phyloP scores from a whole-genome alignment of 2,888 invertebrate genomes.

The Lysandra bellargus region DNA sequence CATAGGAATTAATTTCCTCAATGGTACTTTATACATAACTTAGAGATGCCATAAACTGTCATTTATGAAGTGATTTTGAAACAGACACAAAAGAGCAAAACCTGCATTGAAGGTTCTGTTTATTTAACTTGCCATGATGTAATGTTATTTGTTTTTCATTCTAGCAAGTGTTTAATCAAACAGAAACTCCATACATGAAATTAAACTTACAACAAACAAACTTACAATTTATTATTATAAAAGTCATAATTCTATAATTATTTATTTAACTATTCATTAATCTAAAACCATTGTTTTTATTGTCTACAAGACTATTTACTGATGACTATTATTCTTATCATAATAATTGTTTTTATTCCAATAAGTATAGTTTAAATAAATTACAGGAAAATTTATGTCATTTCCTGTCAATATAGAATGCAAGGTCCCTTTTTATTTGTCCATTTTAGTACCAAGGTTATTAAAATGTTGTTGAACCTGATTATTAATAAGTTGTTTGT shows the following conservation, averaged over 20 bases:
- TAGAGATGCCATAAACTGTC: too few species aligned
- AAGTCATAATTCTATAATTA: background rate
- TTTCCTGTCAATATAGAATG: background rate
- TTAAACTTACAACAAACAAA: background rate
- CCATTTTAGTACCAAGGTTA: background rate
- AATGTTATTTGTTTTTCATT: background rate
- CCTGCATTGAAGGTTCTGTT: background rate
- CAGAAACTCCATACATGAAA: background rate
- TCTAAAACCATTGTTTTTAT: background rate
- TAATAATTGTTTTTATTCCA: background rate
- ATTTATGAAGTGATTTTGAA: too few species aligned
- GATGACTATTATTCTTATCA: background rate
- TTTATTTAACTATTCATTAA: background rate
- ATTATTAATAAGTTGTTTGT: background rate
- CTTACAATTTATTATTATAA: background rate
- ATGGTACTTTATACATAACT: too few species aligned
- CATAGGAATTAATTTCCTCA: too few species aligned
- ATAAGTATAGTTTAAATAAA: background rate
- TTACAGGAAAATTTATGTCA: background rate
- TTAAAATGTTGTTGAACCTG: slow-evolving; percentile 2
- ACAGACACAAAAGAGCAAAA: background rate
- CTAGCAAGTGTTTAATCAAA: background rate
- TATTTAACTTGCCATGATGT: background rate
- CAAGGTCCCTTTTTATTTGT: background rate
- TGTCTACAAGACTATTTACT: background rate